These are phyloP conservation scores for Caligus rogercresseyi DNA, from an alignment of 1,140 invertebrate genomes.

Conservation along the genomic window DNA sequence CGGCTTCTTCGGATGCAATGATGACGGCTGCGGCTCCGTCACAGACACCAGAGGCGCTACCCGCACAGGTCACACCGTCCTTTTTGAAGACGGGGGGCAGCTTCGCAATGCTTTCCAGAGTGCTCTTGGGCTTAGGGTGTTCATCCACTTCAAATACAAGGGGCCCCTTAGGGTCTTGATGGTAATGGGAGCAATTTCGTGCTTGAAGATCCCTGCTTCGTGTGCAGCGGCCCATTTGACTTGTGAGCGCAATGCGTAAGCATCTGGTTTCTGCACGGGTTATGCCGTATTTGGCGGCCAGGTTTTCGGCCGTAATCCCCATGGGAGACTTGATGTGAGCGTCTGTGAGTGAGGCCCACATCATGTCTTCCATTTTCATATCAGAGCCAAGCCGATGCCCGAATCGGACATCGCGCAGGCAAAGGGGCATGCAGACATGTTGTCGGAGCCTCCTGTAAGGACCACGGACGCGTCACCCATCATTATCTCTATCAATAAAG, in stretches of 20 bases:
- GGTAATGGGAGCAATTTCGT: slow-evolving; percentile 70
- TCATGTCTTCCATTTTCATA: slow-evolving; percentile 65
- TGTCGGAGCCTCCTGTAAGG: slow-evolving; percentile 77
- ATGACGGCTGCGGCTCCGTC: slow-evolving; percentile 85
- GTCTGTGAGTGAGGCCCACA: slow-evolving; percentile 84
- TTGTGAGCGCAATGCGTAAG: slow-evolving; percentile 49
- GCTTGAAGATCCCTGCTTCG: slow-evolving; percentile 67
- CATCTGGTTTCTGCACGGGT: slow-evolving; percentile 68
- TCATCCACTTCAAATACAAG: slow-evolving; percentile 68
- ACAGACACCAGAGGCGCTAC: slow-evolving; percentile 83
- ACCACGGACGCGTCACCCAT: slow-evolving; percentile 69
- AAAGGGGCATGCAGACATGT: slow-evolving; percentile 89
- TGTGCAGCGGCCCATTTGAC: slow-evolving; percentile 38
- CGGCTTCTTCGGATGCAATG: slow-evolving; percentile 70
- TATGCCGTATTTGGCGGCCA: slow-evolving; percentile 75
- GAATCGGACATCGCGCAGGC: slow-evolving; percentile 73
- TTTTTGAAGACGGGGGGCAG: slow-evolving; percentile 86
- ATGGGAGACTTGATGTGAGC: slow-evolving; percentile 74
- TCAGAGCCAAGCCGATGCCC: slow-evolving; percentile 63
- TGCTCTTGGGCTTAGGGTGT: slow-evolving; percentile 77
- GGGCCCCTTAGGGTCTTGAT: slow-evolving; percentile 59
- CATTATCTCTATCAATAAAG: slow-evolving; percentile 50
- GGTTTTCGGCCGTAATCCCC: slow-evolving; percentile 92
- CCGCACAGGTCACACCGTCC: slow-evolving; percentile 84
- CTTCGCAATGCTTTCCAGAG: slow-evolving; percentile 55